Evolutionary conservation across 1,140 invertebrate species (phyloP).

Genomic region (Magallana angulata): DNA sequence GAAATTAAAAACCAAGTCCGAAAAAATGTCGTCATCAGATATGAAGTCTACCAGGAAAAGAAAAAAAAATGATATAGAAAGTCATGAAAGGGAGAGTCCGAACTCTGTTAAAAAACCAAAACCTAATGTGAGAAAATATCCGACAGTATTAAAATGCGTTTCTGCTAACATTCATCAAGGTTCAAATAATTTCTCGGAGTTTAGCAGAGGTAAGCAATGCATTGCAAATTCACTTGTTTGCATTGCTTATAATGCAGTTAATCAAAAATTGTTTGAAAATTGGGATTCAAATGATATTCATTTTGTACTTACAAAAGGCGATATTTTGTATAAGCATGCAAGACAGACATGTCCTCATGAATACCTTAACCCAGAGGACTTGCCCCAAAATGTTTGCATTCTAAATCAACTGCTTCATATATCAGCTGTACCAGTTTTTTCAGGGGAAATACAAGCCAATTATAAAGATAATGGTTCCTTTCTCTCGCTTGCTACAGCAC

Average conservation of each 20-base stretch:
- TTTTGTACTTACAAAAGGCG: neutral
- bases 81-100: neutral
- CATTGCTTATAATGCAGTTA: neutral
- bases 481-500: neutral
- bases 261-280: neutral
- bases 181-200: neutral
- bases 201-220: constrained; percentile 10
- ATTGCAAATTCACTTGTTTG: constrained; percentile 10
- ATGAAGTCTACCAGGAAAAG: constrained; percentile 1
- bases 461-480: constrained; percentile 7
- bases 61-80: neutral
- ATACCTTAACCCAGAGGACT: constrained; percentile 15
- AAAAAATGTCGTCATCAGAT: neutral
- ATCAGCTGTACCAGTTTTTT: neutral
- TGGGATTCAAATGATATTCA: constrained; percentile 1
- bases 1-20: too few species aligned
- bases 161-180: constrained; percentile 4
- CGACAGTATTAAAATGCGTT: neutral
- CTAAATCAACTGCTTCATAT: constrained; percentile 2
- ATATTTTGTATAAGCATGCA: neutral
- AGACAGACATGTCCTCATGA: constrained; percentile 9
- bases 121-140: neutral
- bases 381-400: constrained; percentile 5
- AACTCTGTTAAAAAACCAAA: neutral
- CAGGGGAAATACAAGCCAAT: neutral